Conservation (phyloP, 2,888 invertebrate species). For the Athalia rosae region DNA sequence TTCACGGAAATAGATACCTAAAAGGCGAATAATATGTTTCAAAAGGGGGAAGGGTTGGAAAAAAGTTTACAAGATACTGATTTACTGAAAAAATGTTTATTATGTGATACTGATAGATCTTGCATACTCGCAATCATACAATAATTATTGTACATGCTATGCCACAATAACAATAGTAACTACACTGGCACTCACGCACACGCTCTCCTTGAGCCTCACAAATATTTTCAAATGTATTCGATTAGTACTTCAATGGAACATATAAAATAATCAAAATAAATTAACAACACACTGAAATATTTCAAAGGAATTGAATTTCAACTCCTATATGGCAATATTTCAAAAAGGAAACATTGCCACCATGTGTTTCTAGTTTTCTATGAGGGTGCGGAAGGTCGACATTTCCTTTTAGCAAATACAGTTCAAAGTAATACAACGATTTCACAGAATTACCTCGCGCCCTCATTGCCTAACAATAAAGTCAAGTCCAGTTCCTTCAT, state of each 20-base stretch:
- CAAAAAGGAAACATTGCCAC: slow-evolving; percentile 45
- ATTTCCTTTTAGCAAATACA: slow-evolving; percentile 56
- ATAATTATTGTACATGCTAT: slow-evolving; percentile 67
- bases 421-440: slow-evolving; percentile 35
- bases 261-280: slow-evolving; percentile 70
- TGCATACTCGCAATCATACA: slow-evolving; percentile 58
- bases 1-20: too few relatives aligned
- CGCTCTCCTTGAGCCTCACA: slow-evolving; percentile 41
- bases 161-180: slow-evolving; percentile 57
- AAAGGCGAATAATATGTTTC: background rate
- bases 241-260: slow-evolving; percentile 63
- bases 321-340: slow-evolving; percentile 39
- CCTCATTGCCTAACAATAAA: slow-evolving; percentile 1
- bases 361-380: slow-evolving; percentile 36
- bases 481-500: background rate
- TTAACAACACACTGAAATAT: slow-evolving; percentile 60
- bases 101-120: slow-evolving; percentile 66
- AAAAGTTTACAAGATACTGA: slow-evolving; percentile 19
- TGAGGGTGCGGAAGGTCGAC: slow-evolving; percentile 48
- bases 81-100: slow-evolving; percentile 71
- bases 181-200: slow-evolving; percentile 42
- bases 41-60: background rate
- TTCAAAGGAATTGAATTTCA: slow-evolving; percentile 43
- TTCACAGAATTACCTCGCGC: background rate
- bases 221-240: slow-evolving; percentile 53